Evolutionary conservation across 2,113 vertebrate genomes (phyloP).

Genomic region (Zosterops hypoxanthus): DNA sequence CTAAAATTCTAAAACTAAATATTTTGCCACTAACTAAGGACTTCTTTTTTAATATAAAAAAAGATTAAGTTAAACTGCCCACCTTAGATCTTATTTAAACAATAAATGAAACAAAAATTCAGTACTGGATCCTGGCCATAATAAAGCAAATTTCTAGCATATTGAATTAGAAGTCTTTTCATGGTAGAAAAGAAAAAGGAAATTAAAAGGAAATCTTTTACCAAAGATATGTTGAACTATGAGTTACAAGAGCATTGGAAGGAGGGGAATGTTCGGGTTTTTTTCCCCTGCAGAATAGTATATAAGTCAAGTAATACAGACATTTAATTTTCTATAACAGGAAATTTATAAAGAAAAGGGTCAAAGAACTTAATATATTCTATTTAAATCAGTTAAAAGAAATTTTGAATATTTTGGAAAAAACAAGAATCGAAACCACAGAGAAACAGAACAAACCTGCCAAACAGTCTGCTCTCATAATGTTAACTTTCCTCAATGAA

Average conservation of each 20-base stretch:
- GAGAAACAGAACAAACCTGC: accelerated
- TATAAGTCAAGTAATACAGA: background rate
- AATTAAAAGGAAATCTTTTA: background rate
- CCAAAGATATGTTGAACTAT: background rate
- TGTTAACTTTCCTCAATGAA: background rate
- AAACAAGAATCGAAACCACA: background rate
- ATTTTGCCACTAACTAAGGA: background rate
- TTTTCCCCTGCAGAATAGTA: background rate
- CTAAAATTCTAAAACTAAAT: background rate
- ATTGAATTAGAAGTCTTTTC: background rate
- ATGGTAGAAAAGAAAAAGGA: background rate
- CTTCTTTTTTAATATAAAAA: background rate
- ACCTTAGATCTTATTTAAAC: background rate
- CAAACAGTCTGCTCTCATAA: background rate
- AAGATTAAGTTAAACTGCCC: background rate
- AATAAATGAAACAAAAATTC: background rate
- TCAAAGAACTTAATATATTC: background rate
- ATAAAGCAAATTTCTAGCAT: background rate
- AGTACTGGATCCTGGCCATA: background rate
- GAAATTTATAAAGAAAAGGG: background rate
- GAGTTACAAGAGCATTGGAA: background rate
- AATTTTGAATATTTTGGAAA: background rate
- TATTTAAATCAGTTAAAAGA: background rate
- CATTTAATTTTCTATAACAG: background rate
- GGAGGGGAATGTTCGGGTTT: background rate